phyloP scores from a whole-genome alignment of 2,113 vertebrate species.

The Dipodomys spectabilis region DNA sequence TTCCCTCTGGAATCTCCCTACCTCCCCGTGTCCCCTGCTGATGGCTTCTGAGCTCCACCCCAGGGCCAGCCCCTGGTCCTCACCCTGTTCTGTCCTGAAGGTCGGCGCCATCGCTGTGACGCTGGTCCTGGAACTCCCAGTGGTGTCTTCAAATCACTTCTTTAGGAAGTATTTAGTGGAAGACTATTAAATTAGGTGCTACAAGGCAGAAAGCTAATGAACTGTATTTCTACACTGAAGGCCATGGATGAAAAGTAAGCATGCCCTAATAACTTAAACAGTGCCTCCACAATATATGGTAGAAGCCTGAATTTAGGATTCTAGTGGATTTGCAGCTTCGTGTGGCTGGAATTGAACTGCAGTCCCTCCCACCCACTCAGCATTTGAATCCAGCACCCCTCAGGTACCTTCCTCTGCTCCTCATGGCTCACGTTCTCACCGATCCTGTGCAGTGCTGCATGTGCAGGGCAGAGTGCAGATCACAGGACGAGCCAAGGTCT shows the following conservation, averaged over 20 bases:
- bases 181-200: too few species aligned
- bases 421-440: too few species aligned
- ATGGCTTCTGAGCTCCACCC: too few species aligned
- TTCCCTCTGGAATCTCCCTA: too few species aligned
- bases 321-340: neutral
- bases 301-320: neutral
- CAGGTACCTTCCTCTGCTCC: rapidly evolving
- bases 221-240: neutral
- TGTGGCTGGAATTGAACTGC: rapidly evolving
- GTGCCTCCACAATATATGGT: neutral
- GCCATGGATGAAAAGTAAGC: neutral
- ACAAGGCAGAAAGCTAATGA: too few species aligned
- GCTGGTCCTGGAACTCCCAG: rapidly evolving
- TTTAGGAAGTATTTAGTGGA: too few species aligned
- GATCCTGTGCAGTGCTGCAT: too few species aligned
- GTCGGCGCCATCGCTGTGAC: too few species aligned
- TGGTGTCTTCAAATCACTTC: neutral
- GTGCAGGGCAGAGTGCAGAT: rapidly evolving
- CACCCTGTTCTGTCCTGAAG: neutral
- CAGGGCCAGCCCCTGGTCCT: too few species aligned
- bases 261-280: neutral
- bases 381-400: rapidly evolving
- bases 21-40: too few species aligned
- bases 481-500: neutral
- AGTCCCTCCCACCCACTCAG: rapidly evolving